A percentile compares a stretch with the other conserved stretches of the same genome.
Conservation (phyloP, 2,888 invertebrate genomes). For the Pristionchus maxplancki region DNA sequence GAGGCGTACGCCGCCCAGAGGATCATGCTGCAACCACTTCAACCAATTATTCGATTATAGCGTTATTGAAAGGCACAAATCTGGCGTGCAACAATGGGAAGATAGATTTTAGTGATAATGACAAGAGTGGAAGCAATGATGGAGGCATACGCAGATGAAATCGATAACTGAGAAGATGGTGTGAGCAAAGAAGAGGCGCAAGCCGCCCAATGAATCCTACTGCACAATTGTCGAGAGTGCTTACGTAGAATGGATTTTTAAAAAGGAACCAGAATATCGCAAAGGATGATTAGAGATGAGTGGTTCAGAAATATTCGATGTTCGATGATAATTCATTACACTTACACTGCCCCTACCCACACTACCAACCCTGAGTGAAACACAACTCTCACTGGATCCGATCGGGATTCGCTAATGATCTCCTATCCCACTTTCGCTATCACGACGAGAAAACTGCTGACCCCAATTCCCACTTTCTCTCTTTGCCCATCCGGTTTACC, state of each 20-base stretch:
- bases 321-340: not conserved
- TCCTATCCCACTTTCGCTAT: constrained; percentile 10
- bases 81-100: too few species aligned
- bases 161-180: too few species aligned
- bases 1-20: constrained; percentile 31
- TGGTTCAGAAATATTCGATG: too few species aligned
- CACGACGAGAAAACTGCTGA: constrained; percentile 46
- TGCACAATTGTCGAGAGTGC: too few species aligned
- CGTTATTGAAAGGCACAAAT: not conserved
- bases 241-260: not conserved
- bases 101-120: too few species aligned
- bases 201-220: constrained; percentile 6
- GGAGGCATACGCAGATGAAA: constrained; percentile 28
- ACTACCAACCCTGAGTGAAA: too few species aligned
- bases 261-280: too few species aligned
- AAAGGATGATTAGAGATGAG: too few species aligned
- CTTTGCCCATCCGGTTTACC: not conserved
- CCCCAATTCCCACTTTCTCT: constrained; percentile 36
- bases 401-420: not conserved
- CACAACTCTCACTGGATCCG: not conserved
- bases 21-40: not conserved
- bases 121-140: constrained; percentile 23
- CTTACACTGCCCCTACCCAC: not conserved
- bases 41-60: too few species aligned
- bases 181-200: too few species aligned